Base-by-base conservation (phyloP, 2,888 invertebrate genomes). In the Drosophila niveifrons region DNA sequence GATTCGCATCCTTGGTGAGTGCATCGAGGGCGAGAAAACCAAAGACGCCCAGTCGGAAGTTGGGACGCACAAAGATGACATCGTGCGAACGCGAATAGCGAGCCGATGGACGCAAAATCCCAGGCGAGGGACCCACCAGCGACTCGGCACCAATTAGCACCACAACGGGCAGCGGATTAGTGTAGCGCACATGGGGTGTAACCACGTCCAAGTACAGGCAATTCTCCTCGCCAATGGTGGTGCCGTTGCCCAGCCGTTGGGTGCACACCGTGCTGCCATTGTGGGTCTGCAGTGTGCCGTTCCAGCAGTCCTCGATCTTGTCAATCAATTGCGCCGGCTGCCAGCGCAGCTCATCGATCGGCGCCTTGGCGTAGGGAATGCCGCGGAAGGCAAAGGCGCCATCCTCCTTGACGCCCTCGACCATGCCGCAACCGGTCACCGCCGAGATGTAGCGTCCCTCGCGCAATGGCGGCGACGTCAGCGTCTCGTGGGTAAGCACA, bases 11-110 rank as follows among this genome's bases (percentile, higher is more conserved):
- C 79, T 95, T 94, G 0, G 96, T 95, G 1, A 97, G 92, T 2
- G 94, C 93, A 64, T 96, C 95, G 4, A 95, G 93, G 0, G 98
- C 95, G 52, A 98, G 93, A 90, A 98, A 98, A 3, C 98, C 98
- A 62, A 96, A 94, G 52, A 95, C 94, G 0, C 96, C 96, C 67
- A 96, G 92, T 82, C 98, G 94, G 92, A 97, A 97, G 90, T 97
- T 97, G 3, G 97, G 97, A 70, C 96, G 94, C 1, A 98, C 97
- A 90, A 97, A 96, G 7, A 98, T 95, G 1, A 97, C 95, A 90
- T 97, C 96, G 67, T 96, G 95, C 2, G 95, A 95, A 50, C 95
- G 94, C 0, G 97, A 95, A 72, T 97, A 95, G 44, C 95, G 93
- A 0, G 96, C 95, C 0, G 96, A 96, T 0, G 97, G 97, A 75